Base-by-base conservation (phyloP, 2,888 invertebrate species). In the Pantelozetes paolii region DNA sequence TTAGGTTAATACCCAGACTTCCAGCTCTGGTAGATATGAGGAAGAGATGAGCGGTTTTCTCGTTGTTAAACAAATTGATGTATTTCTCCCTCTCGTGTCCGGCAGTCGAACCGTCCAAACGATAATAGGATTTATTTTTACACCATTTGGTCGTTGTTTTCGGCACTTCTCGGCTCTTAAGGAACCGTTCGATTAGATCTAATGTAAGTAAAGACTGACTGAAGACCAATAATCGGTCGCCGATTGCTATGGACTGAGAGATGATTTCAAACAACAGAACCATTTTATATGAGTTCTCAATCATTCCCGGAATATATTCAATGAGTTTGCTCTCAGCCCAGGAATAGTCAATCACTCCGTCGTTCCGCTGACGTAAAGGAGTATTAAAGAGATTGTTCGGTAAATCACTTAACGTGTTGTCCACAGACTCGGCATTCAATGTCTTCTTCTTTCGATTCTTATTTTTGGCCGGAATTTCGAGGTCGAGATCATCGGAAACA, bases 21-120 rank as follows among this genome's bases (percentile, higher is more conserved):
- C 97, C 97, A 48, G 97, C 97, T 79, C 94, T 87, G 0, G 99
- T 99, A 0, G 97, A 98, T 54, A 99, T 94, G 73, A 99, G 86
- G 83, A 99, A 99, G 77, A 98, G 83, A 81, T 92, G 90, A 71
- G 95, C 88, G 79, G 89, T 88, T 0, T 89, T 87, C 83, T 94
- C 94, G 0, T 88, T 86, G 81, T 99, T 99, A 83, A 98, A 99
- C 81, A 94, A 92, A 82, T 95, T 94, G 76, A 99, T 97, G 30
- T 98, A 85, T 81, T 93, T 93, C 82, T 99, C 98, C 76, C 99
- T 85, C 81, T 99, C 99, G 76, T 91, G 85, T 0, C 94, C 94
- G 78, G 91, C 89, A 0, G 98, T 99, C 48, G 94, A 93, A 30
- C 99, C 99, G 83, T 99, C 98, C 78, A 99, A 85, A 75, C 94